A percentile compares a stretch with the other conserved stretches of the same genome.
Evolutionary conservation across 2,797 vertebrate species (phyloP).

Genomic region (Aselliscus stoliczkanus): DNA sequence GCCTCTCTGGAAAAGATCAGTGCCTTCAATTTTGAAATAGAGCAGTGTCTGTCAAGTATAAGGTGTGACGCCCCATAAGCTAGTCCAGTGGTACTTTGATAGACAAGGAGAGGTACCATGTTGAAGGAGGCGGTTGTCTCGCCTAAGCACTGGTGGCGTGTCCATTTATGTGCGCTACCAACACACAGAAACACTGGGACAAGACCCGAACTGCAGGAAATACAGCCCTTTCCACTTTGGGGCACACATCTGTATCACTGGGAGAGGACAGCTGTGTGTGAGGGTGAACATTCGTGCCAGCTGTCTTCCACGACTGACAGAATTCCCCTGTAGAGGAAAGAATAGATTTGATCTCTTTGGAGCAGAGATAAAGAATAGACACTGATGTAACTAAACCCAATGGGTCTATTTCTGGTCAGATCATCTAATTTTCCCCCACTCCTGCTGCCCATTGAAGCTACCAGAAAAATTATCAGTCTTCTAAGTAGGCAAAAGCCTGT

Average conservation of each 20-base stretch:
- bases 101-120: background rate
- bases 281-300: background rate
- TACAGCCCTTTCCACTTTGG: fast-evolving
- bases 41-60: background rate
- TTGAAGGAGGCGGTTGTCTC: background rate
- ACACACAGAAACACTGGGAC: background rate
- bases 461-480: background rate
- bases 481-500: background rate
- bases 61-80: background rate
- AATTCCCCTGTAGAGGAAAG: background rate
- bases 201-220: background rate
- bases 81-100: background rate
- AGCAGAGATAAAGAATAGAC: background rate
- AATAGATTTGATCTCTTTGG: background rate
- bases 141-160: fast-evolving
- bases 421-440: background rate
- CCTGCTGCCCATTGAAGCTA: background rate
- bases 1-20: background rate
- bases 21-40: background rate
- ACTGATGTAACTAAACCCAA: background rate
- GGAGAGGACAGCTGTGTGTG: background rate
- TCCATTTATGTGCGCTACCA: background rate
- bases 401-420: background rate
- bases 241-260: background rate
- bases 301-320: background rate